A percentile compares a stretch with the other conserved stretches of the same genome.
Conservation (phyloP, 2,113 vertebrate genomes). For the Menidia beryllina region DNA sequence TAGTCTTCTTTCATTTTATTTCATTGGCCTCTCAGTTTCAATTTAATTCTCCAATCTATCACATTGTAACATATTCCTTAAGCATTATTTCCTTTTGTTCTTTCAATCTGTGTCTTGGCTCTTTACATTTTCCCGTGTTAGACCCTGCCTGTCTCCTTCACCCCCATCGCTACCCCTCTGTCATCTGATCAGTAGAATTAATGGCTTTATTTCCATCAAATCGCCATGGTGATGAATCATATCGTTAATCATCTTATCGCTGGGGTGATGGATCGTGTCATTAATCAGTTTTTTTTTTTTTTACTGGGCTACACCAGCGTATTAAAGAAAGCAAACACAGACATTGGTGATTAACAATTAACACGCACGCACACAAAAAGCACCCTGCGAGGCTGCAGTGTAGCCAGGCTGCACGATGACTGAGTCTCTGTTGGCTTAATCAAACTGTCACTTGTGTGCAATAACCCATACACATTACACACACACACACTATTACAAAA, state of each 20-base stretch:
- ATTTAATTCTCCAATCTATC: constrained; percentile 15
- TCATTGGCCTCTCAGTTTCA: constrained; percentile 16
- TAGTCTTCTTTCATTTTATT: constrained; percentile 5
- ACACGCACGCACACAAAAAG: constrained; percentile 44
- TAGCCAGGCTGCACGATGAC: constrained; percentile 60
- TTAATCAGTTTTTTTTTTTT: constrained; percentile 65
- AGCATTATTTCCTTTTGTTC: constrained; percentile 10
- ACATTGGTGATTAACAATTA: constrained; percentile 73
- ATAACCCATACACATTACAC: constrained; percentile 18
- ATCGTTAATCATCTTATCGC: constrained; percentile 77
- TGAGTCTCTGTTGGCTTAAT: constrained; percentile 63
- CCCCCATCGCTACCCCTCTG: constrained; percentile 48
- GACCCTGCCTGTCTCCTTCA: constrained; percentile 45
- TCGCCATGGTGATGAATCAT: constrained; percentile 75
- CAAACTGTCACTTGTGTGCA: constrained; percentile 57
- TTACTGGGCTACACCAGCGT: constrained; percentile 48
- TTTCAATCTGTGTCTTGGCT: constrained; percentile 13
- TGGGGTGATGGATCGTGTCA: constrained; percentile 72
- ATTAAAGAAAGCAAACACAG: constrained; percentile 65
- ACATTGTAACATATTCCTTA: constrained; percentile 9
- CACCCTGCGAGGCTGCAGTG: constrained; percentile 55
- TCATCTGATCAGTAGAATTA: constrained; percentile 74
- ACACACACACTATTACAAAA: constrained; percentile 8
- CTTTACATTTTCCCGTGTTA: constrained; percentile 35
- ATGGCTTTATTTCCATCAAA: constrained; percentile 75